Percentiles rank a stretch among this genome's conserved stretches.
phyloP scores from a whole-genome alignment of 1,140 invertebrate genomes.

The Nephotettix cincticeps region DNA sequence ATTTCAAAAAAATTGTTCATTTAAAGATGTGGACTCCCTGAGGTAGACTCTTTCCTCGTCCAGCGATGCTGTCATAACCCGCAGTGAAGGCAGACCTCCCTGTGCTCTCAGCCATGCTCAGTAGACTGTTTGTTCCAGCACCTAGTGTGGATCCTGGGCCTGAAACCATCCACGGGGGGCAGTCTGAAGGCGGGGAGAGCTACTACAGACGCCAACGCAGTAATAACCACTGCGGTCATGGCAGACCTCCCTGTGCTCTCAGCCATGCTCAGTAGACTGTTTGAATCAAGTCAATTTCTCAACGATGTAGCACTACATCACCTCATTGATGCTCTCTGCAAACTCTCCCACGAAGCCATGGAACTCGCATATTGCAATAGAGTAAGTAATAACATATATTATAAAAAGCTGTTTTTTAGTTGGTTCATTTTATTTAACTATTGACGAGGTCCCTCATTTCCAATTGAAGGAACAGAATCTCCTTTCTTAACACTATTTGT shows the following conservation, averaged over 20 bases:
- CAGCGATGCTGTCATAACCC: conserved; percentile 87
- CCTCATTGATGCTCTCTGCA: conserved; percentile 94
- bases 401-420: background rate
- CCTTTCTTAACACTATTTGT: no score
- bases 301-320: conserved; percentile 95
- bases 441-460: no score
- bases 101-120: conserved; percentile 89
- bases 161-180: conserved; percentile 91
- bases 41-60: no score
- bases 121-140: conserved; percentile 68
- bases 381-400: conserved; percentile 51
- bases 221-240: conserved; percentile 94
- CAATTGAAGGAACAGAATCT: no score
- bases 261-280: conserved; percentile 88
- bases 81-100: conserved; percentile 95
- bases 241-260: conserved; percentile 92
- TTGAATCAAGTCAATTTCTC: conserved; percentile 92
- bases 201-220: conserved; percentile 77
- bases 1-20: no score
- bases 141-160: conserved; percentile 95
- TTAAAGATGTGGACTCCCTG: no score
- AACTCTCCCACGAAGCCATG: conserved; percentile 96
- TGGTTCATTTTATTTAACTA: no score
- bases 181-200: conserved; percentile 79
- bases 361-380: conserved; percentile 94